These are phyloP conservation scores for Drosophila peninsularis DNA, from an alignment of 2,888 invertebrate species.

Conservation along the genomic window DNA sequence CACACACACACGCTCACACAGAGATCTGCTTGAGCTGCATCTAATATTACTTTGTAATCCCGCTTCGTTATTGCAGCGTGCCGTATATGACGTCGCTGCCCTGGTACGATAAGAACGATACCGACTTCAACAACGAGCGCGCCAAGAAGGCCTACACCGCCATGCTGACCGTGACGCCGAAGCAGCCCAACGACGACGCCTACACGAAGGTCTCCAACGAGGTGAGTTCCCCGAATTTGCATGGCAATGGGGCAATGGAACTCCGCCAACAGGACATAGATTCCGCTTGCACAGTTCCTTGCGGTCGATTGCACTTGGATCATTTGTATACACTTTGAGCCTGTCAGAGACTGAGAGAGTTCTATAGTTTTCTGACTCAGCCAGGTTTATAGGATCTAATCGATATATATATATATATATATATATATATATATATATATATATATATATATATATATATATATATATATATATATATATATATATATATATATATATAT, in stretches of 20 bases:
- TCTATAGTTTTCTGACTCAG: not conserved
- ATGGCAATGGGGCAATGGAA: constrained; percentile 57
- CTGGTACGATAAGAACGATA: constrained; percentile 93
- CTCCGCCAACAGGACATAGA: constrained; percentile 10
- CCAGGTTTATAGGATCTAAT: no score
- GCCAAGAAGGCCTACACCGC: constrained; percentile 94
- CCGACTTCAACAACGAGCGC: constrained; percentile 91
- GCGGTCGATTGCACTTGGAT: not conserved
- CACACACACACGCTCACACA: not conserved
- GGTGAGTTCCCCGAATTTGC: constrained; percentile 84
- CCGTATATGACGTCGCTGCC: constrained; percentile 89
- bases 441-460: no score
- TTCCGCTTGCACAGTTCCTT: constrained; percentile 20
- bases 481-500: no score
- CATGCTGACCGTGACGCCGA: constrained; percentile 94
- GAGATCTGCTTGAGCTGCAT: not conserved
- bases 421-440: no score
- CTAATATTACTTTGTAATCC: constrained; percentile 18
- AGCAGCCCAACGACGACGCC: constrained; percentile 91
- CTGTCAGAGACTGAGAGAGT: not conserved
- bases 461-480: no score
- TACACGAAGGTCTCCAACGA: constrained; percentile 91
- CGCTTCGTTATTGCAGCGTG: constrained; percentile 85
- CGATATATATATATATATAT: no score
- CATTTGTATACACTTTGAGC: not conserved